Conservation (phyloP, 2,888 invertebrate species). For the Bembecia ichneumoniformis region DNA sequence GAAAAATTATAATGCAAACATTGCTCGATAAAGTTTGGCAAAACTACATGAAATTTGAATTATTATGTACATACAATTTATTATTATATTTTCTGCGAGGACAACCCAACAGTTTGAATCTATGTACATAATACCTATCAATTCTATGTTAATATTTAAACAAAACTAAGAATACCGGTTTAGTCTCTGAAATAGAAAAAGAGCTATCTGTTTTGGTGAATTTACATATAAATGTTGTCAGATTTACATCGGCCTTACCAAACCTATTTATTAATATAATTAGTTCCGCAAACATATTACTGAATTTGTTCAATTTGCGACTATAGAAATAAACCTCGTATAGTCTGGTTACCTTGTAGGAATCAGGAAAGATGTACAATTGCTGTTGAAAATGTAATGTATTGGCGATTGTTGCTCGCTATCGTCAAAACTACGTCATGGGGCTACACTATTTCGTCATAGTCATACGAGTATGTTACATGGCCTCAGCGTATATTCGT, state of each 20-base stretch:
- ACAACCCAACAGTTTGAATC: too few species aligned
- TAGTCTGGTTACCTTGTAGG: neutral
- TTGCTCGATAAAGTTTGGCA: too few species aligned
- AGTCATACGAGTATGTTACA: constrained; percentile 2
- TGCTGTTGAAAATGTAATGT: constrained; percentile 21
- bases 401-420: neutral
- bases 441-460: constrained; percentile 46
- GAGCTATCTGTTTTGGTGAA: neutral
- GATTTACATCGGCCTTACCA: constrained; percentile 27
- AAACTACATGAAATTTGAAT: too few species aligned
- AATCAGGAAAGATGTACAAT: constrained; percentile 7
- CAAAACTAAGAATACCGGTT: too few species aligned
- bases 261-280: constrained; percentile 20
- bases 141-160: too few species aligned
- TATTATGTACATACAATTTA: too few species aligned
- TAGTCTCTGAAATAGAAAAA: too few species aligned
- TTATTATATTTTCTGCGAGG: too few species aligned
- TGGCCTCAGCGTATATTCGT: constrained; percentile 36
- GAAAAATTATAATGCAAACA: too few species aligned
- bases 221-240: constrained; percentile 2
- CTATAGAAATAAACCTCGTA: constrained; percentile 11
- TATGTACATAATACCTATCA: too few species aligned
- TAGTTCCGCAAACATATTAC: constrained; percentile 35
- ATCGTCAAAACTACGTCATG: constrained; percentile 26
- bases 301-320: constrained; percentile 15